Base-by-base conservation (phyloP, 2,113 vertebrate species). In the Rhea pennata region DNA sequence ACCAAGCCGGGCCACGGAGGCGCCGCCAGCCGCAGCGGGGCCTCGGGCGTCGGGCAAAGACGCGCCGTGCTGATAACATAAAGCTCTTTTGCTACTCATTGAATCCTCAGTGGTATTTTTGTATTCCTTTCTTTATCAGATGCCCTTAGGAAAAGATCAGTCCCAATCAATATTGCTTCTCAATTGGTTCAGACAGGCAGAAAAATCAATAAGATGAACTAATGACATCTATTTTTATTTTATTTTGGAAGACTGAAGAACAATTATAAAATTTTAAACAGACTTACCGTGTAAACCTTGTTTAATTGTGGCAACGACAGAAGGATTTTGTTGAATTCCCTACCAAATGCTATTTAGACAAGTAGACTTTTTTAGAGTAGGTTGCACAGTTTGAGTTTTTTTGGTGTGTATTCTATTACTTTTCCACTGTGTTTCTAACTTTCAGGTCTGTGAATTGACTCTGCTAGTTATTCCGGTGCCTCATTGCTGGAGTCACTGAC, bases 121-220 rank as follows among this genome's bases (percentile, higher is more conserved):
- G 58, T 97, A 94, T 98, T 97, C 95, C 78, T 88, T 97, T 97
- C 90, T 97, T 94, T 95, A 94, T 97, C 90, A 97, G 95, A 96
- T 96, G 97, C 97, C 98, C 97, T 92, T 88, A 98, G 97, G 98
- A 97, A 95, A 97, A 97, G 97, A 98, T 98, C 95, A 97, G 93
- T 97, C 83, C 93, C 97, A 92, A 97, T 98, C 98, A 98, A 98
- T 98, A 98, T 90, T 96, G 95, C 94, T 95, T 96, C 97, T 97
- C 97, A 95, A 96, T 98, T 98, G 96, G 94, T 94, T 98, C 81
- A 97, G 94, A 83, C 90, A 95, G 93, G 84, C 96, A 96, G 94
- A 96, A 98, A 98, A 97, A 98, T 98, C 98, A 97, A 97, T 98
- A 97, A 92, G 91, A 92, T 88, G 93, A 97, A 84, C 91, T 97